Base-by-base conservation (phyloP, 2,888 invertebrate genomes). In the Unio delphinus region DNA sequence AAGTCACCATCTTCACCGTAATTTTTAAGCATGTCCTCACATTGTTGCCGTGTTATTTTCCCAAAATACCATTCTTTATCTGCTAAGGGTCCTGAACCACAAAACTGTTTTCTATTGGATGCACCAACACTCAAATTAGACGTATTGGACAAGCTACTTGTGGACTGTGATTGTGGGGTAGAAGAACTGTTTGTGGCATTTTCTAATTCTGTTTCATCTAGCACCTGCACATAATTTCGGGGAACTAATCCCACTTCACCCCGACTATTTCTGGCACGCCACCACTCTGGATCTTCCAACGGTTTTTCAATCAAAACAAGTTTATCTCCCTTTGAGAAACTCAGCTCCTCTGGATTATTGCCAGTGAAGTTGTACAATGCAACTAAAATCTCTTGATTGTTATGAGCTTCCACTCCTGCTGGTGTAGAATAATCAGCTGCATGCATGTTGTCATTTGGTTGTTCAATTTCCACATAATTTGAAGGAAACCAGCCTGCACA, bases 251-350 rank as follows among this genome's bases (percentile, higher is more conserved):
- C 99, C 75, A 95, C 93, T 91, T 95, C 95, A 8, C 98, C 98
- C 90, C 95, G 94, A 68, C 94, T 93, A 92, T 99, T 99, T 64
- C 97, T 92, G 68, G 99, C 99, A 89, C 95, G 95, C 92, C 95
- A 97, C 99, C 99, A 99, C 92, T 99, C 99, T 15, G 99, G 99
- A 92, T 99, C 99, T 75, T 97, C 95, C 8, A 95, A 94, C 15
- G 99, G 98, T 88, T 98, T 94, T 92, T 98, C 98, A 77, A 99
- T 92, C 83, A 99, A 96, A 91, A 98, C 98, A 81, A 99, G 92
- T 65, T 96, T 78, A 91, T 99, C 99, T 66, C 97, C 97, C 89
- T 98, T 98, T 90, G 97, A 96, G 90, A 98, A 99, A 80, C 96
- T 96, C 82, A 99, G 91, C 91, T 99, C 98, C 90, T 98, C 97